Conservation (phyloP, 2,113 vertebrate species). For the Gorsachius goisagi region DNA sequence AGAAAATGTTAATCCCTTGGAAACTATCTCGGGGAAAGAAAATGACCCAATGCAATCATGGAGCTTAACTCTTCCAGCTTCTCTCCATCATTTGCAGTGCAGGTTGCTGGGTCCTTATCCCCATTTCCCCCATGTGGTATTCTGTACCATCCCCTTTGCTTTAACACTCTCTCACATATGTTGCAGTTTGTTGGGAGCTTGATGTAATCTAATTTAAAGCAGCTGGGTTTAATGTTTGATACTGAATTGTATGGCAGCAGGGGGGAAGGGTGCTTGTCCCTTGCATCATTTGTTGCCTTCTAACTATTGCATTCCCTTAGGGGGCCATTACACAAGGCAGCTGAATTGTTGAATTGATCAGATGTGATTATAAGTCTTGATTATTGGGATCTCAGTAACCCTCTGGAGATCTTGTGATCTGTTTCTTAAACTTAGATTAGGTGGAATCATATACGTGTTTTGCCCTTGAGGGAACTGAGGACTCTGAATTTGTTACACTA, state of each 20-base stretch:
- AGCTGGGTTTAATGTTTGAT: neutral
- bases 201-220: neutral
- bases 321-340: neutral
- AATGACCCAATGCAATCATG: neutral
- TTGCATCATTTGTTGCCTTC: neutral
- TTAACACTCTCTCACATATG: neutral
- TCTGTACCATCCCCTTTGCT: neutral
- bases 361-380: neutral
- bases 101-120: neutral
- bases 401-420: neutral
- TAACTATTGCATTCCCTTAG: neutral
- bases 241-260: neutral
- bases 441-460: neutral
- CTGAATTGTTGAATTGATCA: neutral
- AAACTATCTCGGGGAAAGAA: neutral
- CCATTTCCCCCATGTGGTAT: accelerated
- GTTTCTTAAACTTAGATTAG: neutral
- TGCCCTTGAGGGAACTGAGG: neutral
- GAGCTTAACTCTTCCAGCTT: neutral
- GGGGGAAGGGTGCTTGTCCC: neutral
- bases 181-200: neutral
- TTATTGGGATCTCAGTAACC: neutral
- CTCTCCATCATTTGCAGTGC: neutral
- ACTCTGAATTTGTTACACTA: neutral
- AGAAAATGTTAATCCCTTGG: neutral